phyloP scores from a whole-genome alignment of 1,140 invertebrate genomes.

The Drosophila orena region DNA sequence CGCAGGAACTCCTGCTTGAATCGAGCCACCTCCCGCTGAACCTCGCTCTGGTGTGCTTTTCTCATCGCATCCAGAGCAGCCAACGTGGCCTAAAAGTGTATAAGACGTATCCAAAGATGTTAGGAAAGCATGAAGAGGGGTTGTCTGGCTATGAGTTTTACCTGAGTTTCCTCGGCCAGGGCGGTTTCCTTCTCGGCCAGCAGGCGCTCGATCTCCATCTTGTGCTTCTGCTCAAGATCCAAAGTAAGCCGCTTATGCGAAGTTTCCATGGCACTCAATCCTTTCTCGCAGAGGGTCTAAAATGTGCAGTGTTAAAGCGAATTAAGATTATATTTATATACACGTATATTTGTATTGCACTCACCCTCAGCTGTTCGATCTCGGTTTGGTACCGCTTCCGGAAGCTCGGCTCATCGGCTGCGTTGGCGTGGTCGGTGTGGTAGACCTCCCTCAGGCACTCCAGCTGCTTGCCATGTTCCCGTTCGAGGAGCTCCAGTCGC shows the following conservation, averaged over 20 bases:
- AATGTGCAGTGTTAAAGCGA: not conserved
- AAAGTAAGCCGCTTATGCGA: conserved; percentile 93
- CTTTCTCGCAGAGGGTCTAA: conserved; percentile 93
- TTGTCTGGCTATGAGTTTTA: conserved; percentile 1
- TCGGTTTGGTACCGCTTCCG: conserved; percentile 92
- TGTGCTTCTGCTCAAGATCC: conserved; percentile 94
- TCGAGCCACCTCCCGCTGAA: conserved; percentile 93
- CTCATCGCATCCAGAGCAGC: conserved; percentile 95
- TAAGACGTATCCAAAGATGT: conserved; percentile 1
- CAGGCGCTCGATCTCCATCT: conserved; percentile 87
- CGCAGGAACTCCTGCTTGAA: conserved; percentile 94
- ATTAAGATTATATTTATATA: not conserved
- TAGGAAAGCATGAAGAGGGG: not conserved
- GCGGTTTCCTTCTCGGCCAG: conserved; percentile 94
- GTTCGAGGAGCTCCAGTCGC: conserved; percentile 89
- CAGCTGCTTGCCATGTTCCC: conserved; percentile 91
- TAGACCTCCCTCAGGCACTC: conserved; percentile 90
- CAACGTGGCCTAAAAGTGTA: conserved; percentile 86
- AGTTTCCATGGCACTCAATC: conserved; percentile 93
- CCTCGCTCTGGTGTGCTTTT: conserved; percentile 96
- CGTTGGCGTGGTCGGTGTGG: conserved; percentile 85
- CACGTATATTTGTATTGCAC: not conserved
- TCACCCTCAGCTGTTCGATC: conserved; percentile 92
- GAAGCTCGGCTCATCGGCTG: conserved; percentile 88
- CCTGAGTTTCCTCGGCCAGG: conserved; percentile 94